Conservation (phyloP, 2,113 vertebrate genomes). For the Lipophrys pholis region DNA sequence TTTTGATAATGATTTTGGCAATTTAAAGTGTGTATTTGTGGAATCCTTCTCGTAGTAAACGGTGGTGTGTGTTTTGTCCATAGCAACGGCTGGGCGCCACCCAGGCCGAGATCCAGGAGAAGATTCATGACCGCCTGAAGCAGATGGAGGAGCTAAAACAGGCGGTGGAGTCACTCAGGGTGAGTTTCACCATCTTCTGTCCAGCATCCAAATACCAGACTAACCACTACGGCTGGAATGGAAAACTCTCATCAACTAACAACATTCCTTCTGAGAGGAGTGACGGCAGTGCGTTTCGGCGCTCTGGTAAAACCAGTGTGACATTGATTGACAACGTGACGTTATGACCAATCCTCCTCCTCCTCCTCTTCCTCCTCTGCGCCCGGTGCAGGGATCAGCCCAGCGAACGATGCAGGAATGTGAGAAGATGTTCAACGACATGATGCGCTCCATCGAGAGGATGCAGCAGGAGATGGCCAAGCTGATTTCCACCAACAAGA, state of each 20-base stretch:
- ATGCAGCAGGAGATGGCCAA: conserved; percentile 87
- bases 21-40: neutral
- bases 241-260: conserved; percentile 3
- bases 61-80: neutral
- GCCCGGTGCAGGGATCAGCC: conserved; percentile 77
- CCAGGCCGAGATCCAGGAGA: conserved; percentile 86
- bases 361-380: neutral
- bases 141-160: conserved; percentile 87
- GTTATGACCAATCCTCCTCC: neutral
- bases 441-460: conserved; percentile 85
- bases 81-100: conserved; percentile 85
- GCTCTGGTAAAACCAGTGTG: conserved; percentile 30
- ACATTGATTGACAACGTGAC: conserved; percentile 11
- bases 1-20: neutral
- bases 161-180: conserved; percentile 84
- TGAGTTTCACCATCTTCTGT: conserved; percentile 42
- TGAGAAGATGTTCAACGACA: conserved; percentile 85
- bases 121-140: conserved; percentile 84
- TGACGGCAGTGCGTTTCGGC: conserved; percentile 18
- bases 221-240: conserved; percentile 25
- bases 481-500: conserved; percentile 84
- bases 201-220: conserved; percentile 35
- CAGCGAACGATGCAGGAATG: conserved; percentile 83
- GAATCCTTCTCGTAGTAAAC: neutral
- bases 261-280: conserved; percentile 51